phyloP scores from a whole-genome alignment of 2,113 vertebrate genomes.

The Anser cygnoides region DNA sequence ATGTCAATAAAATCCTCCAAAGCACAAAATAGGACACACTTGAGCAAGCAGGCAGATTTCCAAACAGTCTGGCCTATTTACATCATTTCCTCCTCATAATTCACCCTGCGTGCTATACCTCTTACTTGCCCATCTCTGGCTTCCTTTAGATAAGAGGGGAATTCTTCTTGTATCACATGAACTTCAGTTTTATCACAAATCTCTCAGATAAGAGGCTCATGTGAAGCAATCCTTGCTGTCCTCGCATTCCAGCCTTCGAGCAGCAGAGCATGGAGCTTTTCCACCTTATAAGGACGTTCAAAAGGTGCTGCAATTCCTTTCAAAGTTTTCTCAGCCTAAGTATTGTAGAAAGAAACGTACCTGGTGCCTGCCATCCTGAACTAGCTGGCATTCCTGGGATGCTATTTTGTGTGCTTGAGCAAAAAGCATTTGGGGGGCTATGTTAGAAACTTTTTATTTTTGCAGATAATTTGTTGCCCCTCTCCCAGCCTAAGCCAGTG shows the following conservation, averaged over 20 bases:
- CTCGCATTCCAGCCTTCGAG: constrained; percentile 32
- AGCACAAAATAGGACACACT: not conserved
- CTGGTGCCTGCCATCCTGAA: not conserved
- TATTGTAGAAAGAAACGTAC: not conserved
- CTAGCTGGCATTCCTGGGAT: not conserved
- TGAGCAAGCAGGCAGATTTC: not conserved
- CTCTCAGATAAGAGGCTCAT: constrained; percentile 39
- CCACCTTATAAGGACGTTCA: constrained; percentile 47
- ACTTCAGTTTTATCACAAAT: not conserved
- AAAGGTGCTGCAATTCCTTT: not conserved
- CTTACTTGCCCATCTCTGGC: constrained; percentile 3
- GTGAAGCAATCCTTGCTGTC: not conserved
- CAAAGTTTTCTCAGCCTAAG: not conserved
- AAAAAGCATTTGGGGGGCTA: not conserved
- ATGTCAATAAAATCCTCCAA: not conserved
- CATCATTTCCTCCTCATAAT: constrained; percentile 23
- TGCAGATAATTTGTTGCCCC: not conserved
- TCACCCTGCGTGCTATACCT: constrained; percentile 13
- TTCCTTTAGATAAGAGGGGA: constrained; percentile 59
- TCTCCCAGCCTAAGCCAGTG: not conserved
- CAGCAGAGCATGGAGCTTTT: not conserved
- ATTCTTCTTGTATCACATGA: constrained; percentile 29
- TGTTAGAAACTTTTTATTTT: not conserved
- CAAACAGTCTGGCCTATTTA: constrained; percentile 19
- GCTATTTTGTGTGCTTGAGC: accelerated